A percentile compares a stretch with the other conserved stretches of the same genome.
Conservation (phyloP, 2,888 invertebrate genomes). For the Plutella xylostella region DNA sequence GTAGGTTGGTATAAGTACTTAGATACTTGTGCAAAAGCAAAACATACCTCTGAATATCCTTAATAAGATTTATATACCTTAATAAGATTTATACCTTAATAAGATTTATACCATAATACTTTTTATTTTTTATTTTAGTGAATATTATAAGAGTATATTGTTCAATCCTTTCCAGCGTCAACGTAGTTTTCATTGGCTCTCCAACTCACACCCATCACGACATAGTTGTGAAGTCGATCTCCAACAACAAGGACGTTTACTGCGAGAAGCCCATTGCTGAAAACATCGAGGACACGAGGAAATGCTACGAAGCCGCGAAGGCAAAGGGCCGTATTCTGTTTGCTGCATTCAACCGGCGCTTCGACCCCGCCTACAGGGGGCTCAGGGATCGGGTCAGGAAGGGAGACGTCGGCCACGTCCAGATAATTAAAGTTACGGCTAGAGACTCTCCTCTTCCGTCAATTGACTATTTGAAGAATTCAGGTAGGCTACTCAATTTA, state of each 20-base stretch:
- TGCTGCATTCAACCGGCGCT: slow-evolving; percentile 76
- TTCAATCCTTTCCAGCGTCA: slow-evolving; percentile 41
- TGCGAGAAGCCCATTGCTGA: slow-evolving; percentile 78
- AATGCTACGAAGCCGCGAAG: slow-evolving; percentile 70
- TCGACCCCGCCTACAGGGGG: slow-evolving; percentile 70
- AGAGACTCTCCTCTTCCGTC: slow-evolving; percentile 75
- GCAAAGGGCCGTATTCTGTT: slow-evolving; percentile 65
- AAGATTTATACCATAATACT: not conserved
- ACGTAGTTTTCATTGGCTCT: slow-evolving; percentile 65
- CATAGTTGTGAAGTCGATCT: slow-evolving; percentile 62
- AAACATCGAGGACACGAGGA: slow-evolving; percentile 56
- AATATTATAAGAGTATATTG: too few species aligned
- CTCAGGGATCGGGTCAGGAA: slow-evolving; percentile 58
- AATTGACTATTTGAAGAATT: slow-evolving; percentile 69
- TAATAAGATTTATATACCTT: not conserved
- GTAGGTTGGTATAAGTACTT: too few species aligned
- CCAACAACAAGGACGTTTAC: slow-evolving; percentile 72
- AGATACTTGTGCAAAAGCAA: too few species aligned
- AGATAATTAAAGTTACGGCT: slow-evolving; percentile 72
- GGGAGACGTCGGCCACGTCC: slow-evolving; percentile 73
- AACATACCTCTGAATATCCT: too few species aligned
- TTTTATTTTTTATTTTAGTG: too few species aligned
- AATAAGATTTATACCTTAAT: not conserved
- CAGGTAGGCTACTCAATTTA: slow-evolving; percentile 49
- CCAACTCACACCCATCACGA: slow-evolving; percentile 72